A percentile compares a stretch with the other conserved stretches of the same genome.
These are phyloP conservation scores for Halcyon leucocephala DNA, from an alignment of 2,797 vertebrate species.

Conservation along the genomic window DNA sequence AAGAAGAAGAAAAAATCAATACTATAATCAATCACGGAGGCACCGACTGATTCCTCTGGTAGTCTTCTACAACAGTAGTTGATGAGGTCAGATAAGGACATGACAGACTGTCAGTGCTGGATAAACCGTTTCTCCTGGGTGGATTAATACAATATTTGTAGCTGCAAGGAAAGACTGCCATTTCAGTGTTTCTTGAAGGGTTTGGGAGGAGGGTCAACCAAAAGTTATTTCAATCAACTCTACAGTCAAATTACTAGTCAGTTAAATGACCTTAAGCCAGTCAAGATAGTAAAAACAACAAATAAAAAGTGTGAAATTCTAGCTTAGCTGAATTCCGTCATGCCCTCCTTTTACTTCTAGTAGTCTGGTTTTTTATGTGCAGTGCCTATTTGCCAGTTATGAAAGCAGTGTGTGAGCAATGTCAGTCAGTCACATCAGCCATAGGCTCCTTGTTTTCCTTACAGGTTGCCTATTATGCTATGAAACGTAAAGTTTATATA, in stretches of 20 bases:
- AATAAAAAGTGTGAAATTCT: not conserved
- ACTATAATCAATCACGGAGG: constrained; percentile 45
- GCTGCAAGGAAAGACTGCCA: not conserved
- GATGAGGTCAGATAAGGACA: constrained; percentile 66
- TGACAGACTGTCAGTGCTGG: constrained; percentile 39
- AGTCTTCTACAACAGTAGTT: not conserved
- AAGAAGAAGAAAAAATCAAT: constrained; percentile 32
- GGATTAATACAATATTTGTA: constrained; percentile 48
- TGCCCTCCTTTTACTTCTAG: not conserved
- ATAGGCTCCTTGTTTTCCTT: not conserved
- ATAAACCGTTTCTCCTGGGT: constrained; percentile 44
- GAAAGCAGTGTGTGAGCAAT: not conserved
- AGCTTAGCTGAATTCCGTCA: not conserved
- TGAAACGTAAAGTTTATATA: not conserved
- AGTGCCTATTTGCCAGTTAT: not conserved
- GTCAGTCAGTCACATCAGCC: not conserved
- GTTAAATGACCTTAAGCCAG: constrained; percentile 4
- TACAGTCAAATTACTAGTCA: constrained; percentile 16
- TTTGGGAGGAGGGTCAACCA: constrained; percentile 11
- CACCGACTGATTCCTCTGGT: constrained; percentile 41
- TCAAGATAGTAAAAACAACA: not conserved
- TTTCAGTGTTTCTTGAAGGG: not conserved
- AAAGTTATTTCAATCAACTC: constrained; percentile 36
- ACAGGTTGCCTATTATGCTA: not conserved
- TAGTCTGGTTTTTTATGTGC: not conserved